Evolutionary conservation across 2,888 invertebrate species (phyloP).

Genomic region (Sabellastarte sp.): DNA sequence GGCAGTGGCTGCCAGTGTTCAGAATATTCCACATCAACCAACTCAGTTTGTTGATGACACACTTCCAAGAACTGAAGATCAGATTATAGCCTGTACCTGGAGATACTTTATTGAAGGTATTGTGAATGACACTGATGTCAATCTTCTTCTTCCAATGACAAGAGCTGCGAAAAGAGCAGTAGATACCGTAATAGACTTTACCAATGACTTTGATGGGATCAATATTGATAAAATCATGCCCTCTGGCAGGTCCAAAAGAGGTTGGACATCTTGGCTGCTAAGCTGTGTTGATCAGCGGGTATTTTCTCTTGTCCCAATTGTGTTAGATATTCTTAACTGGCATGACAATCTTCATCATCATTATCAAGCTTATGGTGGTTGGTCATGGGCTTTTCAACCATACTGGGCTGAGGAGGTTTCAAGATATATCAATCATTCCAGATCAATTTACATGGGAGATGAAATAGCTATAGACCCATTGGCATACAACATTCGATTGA

Average conservation of each 20-base stretch:
- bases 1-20: slow-evolving; percentile 6
- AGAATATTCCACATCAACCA: slow-evolving; percentile 12
- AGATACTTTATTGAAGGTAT: slow-evolving; percentile 13
- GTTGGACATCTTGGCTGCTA: slow-evolving; percentile 23
- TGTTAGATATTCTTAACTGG: slow-evolving; percentile 17
- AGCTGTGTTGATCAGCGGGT: slow-evolving; percentile 15
- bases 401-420: slow-evolving; percentile 18
- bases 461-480: not conserved
- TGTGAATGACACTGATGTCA: slow-evolving; percentile 5
- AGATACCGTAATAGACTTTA: slow-evolving; percentile 12
- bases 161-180: slow-evolving; percentile 20
- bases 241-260: slow-evolving; percentile 20
- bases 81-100: slow-evolving; percentile 20
- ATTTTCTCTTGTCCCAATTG: slow-evolving; percentile 18
- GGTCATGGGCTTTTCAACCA: slow-evolving; percentile 23
- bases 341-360: too few relatives aligned
- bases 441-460: not conserved
- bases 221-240: slow-evolving; percentile 11
- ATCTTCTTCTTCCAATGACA: slow-evolving; percentile 15
- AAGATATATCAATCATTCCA: slow-evolving; percentile 16
- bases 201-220: not conserved
- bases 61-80: slow-evolving; percentile 8
- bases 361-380: slow-evolving; percentile 17
- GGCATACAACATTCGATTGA: slow-evolving; percentile 16
- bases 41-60: slow-evolving; percentile 5